phyloP scores from a whole-genome alignment of 2,888 invertebrate species.

The Romanomermis culicivorax region DNA sequence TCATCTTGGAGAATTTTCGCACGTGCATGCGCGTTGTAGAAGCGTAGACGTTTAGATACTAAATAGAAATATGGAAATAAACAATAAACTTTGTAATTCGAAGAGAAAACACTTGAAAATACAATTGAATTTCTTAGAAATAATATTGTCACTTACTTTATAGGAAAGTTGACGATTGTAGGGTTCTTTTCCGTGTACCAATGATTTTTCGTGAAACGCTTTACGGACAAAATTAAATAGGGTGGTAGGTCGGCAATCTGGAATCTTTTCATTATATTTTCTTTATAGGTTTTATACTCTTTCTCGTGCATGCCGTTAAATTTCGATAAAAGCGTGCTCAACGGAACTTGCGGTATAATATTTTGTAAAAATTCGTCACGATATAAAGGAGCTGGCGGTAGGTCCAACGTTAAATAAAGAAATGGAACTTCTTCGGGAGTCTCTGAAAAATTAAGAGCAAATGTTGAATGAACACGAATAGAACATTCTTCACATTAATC shows the following conservation, averaged over 20 bases:
- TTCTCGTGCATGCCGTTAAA: conserved; percentile 87
- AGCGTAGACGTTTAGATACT: no score
- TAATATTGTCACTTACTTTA: conserved; percentile 48
- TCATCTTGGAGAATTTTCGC: no score
- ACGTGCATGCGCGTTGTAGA: no score
- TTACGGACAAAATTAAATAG: conserved; percentile 82
- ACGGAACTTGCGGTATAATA: conserved; percentile 87
- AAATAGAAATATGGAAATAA: no score
- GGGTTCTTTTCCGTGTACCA: conserved; percentile 98
- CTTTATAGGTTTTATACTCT: conserved; percentile 97
- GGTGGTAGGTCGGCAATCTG: conserved; percentile 76
- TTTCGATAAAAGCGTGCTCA: conserved; percentile 75
- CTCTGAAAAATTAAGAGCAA: conserved; percentile 38
- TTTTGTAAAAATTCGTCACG: conserved; percentile 94
- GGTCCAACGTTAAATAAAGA: conserved; percentile 82
- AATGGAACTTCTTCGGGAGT: conserved; percentile 73
- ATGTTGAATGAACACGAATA: no score
- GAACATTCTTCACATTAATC: neutral
- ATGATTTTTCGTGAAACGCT: conserved; percentile 93
- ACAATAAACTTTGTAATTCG: no score
- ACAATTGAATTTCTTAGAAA: neutral
- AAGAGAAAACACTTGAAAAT: no score
- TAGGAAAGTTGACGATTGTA: conserved; percentile 97
- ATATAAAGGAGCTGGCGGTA: conserved; percentile 87
- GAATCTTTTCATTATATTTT: conserved; percentile 77